Conservation (phyloP, 2,797 vertebrate genomes). For the Pelobates cultripes region DNA sequence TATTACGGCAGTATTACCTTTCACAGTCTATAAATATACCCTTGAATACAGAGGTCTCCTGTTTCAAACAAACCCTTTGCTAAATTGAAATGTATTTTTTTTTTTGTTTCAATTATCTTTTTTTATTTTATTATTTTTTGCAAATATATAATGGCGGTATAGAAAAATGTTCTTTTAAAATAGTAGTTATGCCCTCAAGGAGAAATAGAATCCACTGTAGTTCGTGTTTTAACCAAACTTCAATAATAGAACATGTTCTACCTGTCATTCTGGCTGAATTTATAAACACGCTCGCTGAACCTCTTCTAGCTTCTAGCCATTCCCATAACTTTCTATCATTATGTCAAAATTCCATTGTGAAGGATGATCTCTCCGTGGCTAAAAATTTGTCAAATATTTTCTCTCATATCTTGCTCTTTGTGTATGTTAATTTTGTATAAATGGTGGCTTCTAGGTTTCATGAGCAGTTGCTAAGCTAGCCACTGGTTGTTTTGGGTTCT, state of each 20-base stretch:
- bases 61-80: no score
- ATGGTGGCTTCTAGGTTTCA: no score
- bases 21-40: constrained; percentile 39
- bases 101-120: no score
- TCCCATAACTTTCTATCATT: not conserved
- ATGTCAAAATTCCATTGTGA: constrained; percentile 15
- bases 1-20: constrained; percentile 41
- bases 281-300: not conserved
- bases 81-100: no score
- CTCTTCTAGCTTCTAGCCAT: constrained; percentile 1
- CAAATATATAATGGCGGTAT: no score
- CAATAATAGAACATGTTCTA: constrained; percentile 23
- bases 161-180: not conserved
- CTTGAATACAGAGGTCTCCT: no score
- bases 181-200: not conserved
- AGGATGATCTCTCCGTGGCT: not conserved
- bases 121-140: no score
- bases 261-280: constrained; percentile 13
- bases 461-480: no score
- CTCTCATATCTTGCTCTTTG: no score
- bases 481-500: no score
- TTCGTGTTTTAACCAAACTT: not conserved
- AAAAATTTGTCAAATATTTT: no score
- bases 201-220: not conserved
- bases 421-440: no score